Evolutionary conservation across 2,113 vertebrate genomes (phyloP).

Genomic region (Lagopus muta): DNA sequence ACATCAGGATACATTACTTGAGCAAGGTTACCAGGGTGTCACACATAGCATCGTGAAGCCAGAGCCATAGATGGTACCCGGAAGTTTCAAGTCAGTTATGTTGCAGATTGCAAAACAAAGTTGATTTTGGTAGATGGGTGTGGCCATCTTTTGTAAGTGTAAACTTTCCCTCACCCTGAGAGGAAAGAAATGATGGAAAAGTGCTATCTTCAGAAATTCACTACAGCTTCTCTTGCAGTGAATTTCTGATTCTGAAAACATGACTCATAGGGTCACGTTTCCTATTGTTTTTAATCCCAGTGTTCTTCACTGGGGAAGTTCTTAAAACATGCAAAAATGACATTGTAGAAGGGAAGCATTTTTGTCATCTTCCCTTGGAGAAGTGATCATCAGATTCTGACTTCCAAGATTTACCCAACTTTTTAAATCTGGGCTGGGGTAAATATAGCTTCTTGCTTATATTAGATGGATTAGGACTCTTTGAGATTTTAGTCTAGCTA

Average conservation of each 20-base stretch:
- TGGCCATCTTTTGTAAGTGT: background rate
- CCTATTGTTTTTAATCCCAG: background rate
- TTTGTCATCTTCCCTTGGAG: background rate
- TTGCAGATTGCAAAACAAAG: background rate
- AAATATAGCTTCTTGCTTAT: background rate
- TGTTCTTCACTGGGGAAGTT: background rate
- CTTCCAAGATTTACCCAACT: background rate
- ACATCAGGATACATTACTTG: background rate
- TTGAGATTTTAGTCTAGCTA: background rate
- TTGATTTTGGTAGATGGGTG: background rate
- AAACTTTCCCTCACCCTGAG: background rate
- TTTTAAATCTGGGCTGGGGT: background rate
- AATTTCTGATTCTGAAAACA: too few species aligned
- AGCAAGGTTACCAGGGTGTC: background rate
- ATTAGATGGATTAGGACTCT: background rate
- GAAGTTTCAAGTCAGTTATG: background rate
- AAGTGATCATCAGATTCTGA: background rate
- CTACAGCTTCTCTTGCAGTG: background rate
- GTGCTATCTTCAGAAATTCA: background rate
- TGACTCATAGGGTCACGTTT: background rate
- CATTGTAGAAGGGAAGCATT: accelerated
- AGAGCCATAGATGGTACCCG: background rate
- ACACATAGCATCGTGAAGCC: accelerated
- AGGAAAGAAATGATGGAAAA: background rate
- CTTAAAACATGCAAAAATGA: background rate